Evolutionary conservation across 2,888 invertebrate genomes (phyloP), one percentile per base, ranked within the genome.

Genomic region (Venustoraphidia nigricollis): DNA sequence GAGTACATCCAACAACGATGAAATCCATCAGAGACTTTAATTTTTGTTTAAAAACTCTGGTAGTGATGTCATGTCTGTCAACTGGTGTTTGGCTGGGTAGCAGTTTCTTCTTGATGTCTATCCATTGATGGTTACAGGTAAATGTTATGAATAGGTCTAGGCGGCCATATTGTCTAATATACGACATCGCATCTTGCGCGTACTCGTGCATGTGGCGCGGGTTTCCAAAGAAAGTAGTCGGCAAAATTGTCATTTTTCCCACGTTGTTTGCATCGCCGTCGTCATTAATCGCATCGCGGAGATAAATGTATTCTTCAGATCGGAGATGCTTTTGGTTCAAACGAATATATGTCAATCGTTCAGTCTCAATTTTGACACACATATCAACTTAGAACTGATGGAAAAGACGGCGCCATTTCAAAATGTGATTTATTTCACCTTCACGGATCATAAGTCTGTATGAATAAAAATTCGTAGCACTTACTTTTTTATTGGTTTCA

Each of bases 171-270:
- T 59, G 49, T 8, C 59, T 53, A 5, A 62, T 61, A 50, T 55
- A 59, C 6, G 60, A 52, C 59, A 61, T 56, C 10, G 60, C 60
- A 57, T 62, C 61, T 50, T 61, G 59, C 9, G 54, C 50, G 43
- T 55, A 51, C 55, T 62, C 58, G 17, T 61, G 60, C 58, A 50
- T 62, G 47, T 60, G 53, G 8, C 63, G 52, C 8, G 62, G 62
- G 38, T 60, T 53, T 8, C 62, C 62, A 10, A 47, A 48, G 41
- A 52, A 58, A 36, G 56, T 51, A 51, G 57, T 45, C 50, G 58
- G 58, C 48, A 65, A 47, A 52, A 57, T 52, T 47, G 58, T 52
- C 45, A 58, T 8, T 51, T 53, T 49, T 8, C 58, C 39, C 41
- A 52, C 43, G 45, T 51, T 37, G 37, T 42, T 13, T 43, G 45